Conservation (phyloP, 2,113 vertebrate genomes). For the Macrotus californicus region DNA sequence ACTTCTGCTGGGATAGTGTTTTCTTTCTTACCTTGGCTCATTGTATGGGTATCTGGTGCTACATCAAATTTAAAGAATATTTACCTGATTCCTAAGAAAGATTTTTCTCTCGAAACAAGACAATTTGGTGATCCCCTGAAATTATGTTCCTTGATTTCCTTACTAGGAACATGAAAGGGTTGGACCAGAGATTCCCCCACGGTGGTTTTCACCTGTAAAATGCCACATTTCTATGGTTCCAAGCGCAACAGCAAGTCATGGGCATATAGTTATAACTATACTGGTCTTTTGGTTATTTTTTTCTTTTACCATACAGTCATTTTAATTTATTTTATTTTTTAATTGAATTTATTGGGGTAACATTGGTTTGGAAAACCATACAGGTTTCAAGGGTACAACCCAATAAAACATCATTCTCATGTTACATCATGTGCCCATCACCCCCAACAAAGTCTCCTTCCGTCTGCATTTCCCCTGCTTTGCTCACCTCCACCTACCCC, state of each 20-base stretch:
- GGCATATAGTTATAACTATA: neutral
- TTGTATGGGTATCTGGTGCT: neutral
- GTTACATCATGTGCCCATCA: too few species aligned
- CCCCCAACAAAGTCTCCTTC: too few species aligned
- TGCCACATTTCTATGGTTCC: neutral
- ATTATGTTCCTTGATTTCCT: neutral
- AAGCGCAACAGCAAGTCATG: neutral
- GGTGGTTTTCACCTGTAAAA: neutral
- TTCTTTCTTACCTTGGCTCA: neutral
- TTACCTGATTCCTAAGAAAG: neutral
- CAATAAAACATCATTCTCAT: too few species aligned
- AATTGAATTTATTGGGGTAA: too few species aligned
- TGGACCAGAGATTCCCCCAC: neutral
- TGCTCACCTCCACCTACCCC: too few species aligned
- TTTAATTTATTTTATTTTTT: too few species aligned
- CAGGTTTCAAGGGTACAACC: too few species aligned
- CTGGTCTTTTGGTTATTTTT: neutral
- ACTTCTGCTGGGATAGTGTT: neutral
- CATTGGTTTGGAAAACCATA: too few species aligned
- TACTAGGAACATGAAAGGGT: neutral
- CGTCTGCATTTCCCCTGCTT: too few species aligned
- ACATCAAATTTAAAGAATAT: neutral
- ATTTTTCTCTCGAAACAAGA: neutral
- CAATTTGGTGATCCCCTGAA: neutral
- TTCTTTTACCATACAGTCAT: too few species aligned